Evolutionary conservation across 2,888 invertebrate genomes (phyloP), one percentile per base, ranked within the genome.

Genomic region (Hemistola chrysoprasaria): DNA sequence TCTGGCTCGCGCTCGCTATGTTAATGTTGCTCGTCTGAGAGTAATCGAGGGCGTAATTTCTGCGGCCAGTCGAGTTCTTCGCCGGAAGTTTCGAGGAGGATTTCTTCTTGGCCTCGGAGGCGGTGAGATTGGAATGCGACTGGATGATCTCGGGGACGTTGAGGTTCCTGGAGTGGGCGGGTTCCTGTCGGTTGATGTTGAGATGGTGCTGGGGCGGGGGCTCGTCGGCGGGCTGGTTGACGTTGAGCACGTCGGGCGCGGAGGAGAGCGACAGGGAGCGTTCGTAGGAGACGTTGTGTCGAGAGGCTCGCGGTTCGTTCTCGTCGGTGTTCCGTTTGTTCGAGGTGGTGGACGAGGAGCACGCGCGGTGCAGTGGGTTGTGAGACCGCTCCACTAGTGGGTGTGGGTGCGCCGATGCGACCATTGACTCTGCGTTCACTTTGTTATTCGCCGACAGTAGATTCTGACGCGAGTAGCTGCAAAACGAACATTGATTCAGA

Each of bases 381-480:
- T 92, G 92, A 4, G 91, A 90, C 43, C 92, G 80, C 63, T 92
- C 93, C 21, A 78, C 80, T 35, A 90, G 69, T 1, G 90, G 86
- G 48, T 86, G 80, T 22, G 90, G 80, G 48, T 69, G 68, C 57
- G 73, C 78, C 8, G 76, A 59, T 16, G 67, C 65, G 5, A 71
- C 76, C 25, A 68, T 74, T 42, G 88, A 76, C 39, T 90, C 92
- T 57, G 94, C 94, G 65, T 93, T 94, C 62, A 93, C 93, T 80
- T 95, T 95, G 67, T 91, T 91, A 65, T 82, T 91, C 37, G 93
- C 92, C 24, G 95, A 95, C 28, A 97, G 90, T 42, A 96, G 91
- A 79, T 97, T 97, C 87, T 97, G 97, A 35, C 96, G 92, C 22
- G 97, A 96, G 78, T 97, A 96, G 75, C 96, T 96, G 90, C 39